Conservation (phyloP, 2,888 invertebrate genomes). For the Mythimna pallens region DNA sequence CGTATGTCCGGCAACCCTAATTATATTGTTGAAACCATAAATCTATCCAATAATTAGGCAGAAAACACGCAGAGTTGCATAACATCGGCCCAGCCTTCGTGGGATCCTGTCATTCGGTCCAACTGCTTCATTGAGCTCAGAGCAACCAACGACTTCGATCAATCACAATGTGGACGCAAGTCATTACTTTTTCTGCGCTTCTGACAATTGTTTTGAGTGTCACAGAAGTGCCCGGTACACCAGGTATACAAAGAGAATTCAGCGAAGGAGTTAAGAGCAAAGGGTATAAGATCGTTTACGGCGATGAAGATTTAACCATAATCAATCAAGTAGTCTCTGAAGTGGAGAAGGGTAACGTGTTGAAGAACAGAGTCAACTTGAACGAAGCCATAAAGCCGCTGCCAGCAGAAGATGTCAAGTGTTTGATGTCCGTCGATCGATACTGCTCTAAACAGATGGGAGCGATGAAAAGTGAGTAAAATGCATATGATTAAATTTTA, state of each 20-base stretch:
- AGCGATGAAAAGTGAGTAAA: slow-evolving; percentile 82
- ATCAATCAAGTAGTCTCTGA: slow-evolving; percentile 80
- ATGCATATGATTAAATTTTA: not conserved
- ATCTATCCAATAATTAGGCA: slow-evolving; percentile 74
- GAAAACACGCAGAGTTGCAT: slow-evolving; percentile 77
- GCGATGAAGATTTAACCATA: slow-evolving; percentile 79
- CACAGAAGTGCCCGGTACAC: slow-evolving; percentile 52
- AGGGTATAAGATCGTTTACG: slow-evolving; percentile 79
- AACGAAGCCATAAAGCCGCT: slow-evolving; percentile 76
- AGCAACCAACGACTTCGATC: slow-evolving; percentile 58
- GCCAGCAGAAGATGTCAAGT: slow-evolving; percentile 82
- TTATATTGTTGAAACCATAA: slow-evolving; percentile 72
- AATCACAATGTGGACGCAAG: slow-evolving; percentile 72
- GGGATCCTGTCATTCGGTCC: slow-evolving; percentile 55
- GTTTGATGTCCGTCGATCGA: slow-evolving; percentile 84
- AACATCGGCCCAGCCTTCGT: slow-evolving; percentile 64
- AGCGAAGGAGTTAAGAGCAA: slow-evolving; percentile 76
- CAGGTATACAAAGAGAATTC: slow-evolving; percentile 73
- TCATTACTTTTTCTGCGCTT: slow-evolving; percentile 57
- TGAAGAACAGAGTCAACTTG: slow-evolving; percentile 72
- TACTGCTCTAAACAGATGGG: slow-evolving; percentile 83
- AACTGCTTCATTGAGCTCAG: slow-evolving; percentile 56
- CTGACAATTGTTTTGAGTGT: slow-evolving; percentile 55
- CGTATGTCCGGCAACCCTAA: slow-evolving; percentile 72
- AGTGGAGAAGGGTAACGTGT: slow-evolving; percentile 71